Conservation (phyloP, 1,140 invertebrate genomes). For the Drosophila nikananu region DNA sequence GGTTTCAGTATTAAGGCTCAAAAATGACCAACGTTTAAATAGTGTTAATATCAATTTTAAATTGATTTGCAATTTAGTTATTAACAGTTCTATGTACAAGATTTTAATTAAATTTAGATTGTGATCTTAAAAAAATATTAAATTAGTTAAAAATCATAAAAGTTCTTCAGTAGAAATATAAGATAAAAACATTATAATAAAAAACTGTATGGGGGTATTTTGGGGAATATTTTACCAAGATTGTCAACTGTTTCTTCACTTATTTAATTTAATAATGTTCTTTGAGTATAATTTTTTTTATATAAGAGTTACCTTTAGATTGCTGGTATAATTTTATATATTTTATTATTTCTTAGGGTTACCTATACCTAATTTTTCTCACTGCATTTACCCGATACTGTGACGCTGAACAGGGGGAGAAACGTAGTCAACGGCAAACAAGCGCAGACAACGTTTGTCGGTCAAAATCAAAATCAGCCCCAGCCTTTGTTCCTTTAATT, state of each 20-base stretch:
- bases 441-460: slow-evolving; percentile 80
- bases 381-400: background rate
- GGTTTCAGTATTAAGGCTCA: fast-evolving
- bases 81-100: no score
- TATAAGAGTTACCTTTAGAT: no score
- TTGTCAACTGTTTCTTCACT: no score
- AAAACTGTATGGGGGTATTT: no score
- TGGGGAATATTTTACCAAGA: no score
- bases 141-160: background rate
- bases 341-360: background rate
- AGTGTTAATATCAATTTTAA: background rate
- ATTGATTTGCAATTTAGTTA: background rate
- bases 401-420: slow-evolving; percentile 13
- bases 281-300: no score
- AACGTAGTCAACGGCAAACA: slow-evolving; percentile 60
- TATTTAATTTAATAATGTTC: no score
- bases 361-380: background rate
- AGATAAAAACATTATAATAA: background rate
- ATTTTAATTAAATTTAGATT: background rate
- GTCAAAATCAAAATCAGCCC: slow-evolving; percentile 84
- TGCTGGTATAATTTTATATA: background rate
- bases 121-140: background rate
- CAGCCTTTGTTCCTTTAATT: slow-evolving; percentile 82
- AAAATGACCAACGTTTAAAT: background rate
- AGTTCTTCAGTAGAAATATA: background rate